Conservation (phyloP, 2,888 invertebrate species). For the Cantharis rufa region DNA sequence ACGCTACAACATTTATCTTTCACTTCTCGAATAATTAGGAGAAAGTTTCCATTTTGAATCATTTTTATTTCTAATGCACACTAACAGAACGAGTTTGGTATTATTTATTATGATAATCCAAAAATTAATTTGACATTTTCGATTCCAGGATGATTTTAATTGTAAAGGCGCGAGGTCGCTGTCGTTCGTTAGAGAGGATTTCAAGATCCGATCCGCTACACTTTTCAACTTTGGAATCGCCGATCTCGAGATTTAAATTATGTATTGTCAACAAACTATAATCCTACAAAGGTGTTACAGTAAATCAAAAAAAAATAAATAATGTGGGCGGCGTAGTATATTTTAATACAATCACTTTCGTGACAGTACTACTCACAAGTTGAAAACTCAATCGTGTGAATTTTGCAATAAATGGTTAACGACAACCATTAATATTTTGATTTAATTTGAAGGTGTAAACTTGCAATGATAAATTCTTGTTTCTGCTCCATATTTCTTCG, state of each 20-base stretch:
- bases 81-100: background rate
- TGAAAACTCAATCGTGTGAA: background rate
- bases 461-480: constrained; percentile 39
- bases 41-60: background rate
- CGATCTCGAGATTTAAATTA: background rate
- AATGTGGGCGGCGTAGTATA: background rate
- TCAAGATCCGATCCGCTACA: background rate
- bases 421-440: constrained; percentile 28
- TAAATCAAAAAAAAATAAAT: background rate
- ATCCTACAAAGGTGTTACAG: constrained; percentile 12
- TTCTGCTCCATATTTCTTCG: constrained; percentile 37
- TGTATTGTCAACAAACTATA: background rate
- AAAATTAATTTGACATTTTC: background rate
- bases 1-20: background rate
- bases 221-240: background rate
- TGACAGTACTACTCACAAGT: background rate
- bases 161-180: too few relatives aligned
- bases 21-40: background rate
- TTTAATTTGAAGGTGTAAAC: constrained; percentile 38
- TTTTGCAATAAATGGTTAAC: background rate
- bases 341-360: constrained; percentile 4
- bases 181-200: too few relatives aligned
- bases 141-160: background rate
- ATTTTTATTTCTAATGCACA: background rate
- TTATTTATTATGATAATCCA: background rate